phyloP scores from a whole-genome alignment of 30 jellyfish, hydroid and myxozoan species.

The Aurelia aurita complex sp. Pacific region DNA sequence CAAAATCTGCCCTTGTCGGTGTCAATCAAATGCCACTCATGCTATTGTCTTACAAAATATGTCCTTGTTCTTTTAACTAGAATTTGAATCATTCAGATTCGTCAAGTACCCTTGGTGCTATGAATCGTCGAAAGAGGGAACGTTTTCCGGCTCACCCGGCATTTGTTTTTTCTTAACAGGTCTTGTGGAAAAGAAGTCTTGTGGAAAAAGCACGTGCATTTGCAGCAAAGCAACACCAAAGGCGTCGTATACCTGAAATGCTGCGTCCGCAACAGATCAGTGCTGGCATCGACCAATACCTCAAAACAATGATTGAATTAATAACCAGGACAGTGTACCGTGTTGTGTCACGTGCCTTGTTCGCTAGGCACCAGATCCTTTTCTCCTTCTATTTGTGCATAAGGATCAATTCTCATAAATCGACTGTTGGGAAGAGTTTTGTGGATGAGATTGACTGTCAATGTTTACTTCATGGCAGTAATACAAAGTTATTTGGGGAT shows the following conservation, averaged over 20 bases:
- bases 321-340: slow-evolving; percentile 73
- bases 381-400: slow-evolving; percentile 69
- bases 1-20: too few species aligned
- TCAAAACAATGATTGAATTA: slow-evolving; percentile 55
- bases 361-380: slow-evolving; percentile 72
- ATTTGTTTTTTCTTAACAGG: not conserved
- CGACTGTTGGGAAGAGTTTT: slow-evolving; percentile 7
- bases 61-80: too few species aligned
- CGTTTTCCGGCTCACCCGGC: too few species aligned
- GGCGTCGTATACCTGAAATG: slow-evolving; percentile 25
- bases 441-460: slow-evolving; percentile 49
- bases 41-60: too few species aligned
- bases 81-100: too few species aligned
- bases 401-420: slow-evolving; percentile 39
- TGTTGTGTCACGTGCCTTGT: slow-evolving; percentile 78
- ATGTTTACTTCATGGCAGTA: slow-evolving; percentile 51
- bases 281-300: slow-evolving; percentile 43
- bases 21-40: too few species aligned
- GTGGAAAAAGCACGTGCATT: slow-evolving; percentile 54
- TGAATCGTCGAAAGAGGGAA: too few species aligned
- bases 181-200: slow-evolving; percentile 10
- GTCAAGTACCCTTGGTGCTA: too few species aligned
- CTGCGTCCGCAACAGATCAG: slow-evolving; percentile 11
- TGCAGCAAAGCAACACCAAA: slow-evolving; percentile 44
- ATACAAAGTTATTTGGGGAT: slow-evolving; percentile 23